phyloP scores from a whole-genome alignment of 2,113 vertebrate genomes.

The Gadus chalcogrammus region DNA sequence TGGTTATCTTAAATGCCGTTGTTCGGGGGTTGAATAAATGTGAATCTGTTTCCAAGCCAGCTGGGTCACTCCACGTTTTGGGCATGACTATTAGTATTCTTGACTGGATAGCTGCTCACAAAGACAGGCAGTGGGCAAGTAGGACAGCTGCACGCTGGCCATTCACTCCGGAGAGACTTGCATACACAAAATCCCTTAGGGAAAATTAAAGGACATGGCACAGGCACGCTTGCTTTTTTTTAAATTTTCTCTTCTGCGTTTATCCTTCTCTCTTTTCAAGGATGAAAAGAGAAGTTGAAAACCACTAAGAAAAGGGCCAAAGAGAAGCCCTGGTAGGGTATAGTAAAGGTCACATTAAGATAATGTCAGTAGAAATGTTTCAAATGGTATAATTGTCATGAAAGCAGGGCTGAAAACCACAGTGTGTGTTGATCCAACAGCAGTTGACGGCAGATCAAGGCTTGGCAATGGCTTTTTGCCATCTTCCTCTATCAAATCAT shows the following conservation, averaged over 20 bases:
- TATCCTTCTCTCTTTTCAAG: conserved; percentile 40
- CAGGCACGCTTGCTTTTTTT: conserved; percentile 60
- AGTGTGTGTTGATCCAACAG: conserved; percentile 28
- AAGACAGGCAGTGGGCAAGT: conserved; percentile 56
- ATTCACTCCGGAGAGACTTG: conserved; percentile 59
- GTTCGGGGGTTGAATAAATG: conserved; percentile 58
- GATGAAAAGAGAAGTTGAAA: conserved; percentile 50
- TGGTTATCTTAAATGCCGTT: conserved; percentile 42
- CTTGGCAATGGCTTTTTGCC: conserved; percentile 17
- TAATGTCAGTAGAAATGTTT: conserved; percentile 21
- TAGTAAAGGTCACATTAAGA: conserved; percentile 37
- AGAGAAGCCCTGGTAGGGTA: conserved; percentile 31
- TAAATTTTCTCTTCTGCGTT: conserved; percentile 1
- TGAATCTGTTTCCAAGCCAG: conserved; percentile 60
- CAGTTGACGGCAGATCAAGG: conserved; percentile 28
- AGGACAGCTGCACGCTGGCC: conserved; percentile 69
- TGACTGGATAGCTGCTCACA: conserved; percentile 53
- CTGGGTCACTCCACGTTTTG: conserved; percentile 53
- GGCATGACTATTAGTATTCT: conserved; percentile 67
- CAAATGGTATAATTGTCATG: conserved; percentile 9
- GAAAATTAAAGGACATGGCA: conserved; percentile 64
- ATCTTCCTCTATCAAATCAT: conserved; percentile 26
- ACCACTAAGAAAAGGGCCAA: conserved; percentile 39
- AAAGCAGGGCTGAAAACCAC: conserved; percentile 25
- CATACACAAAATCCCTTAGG: conserved; percentile 50